Conservation (phyloP, 2,797 vertebrate genomes). For the Bufotes viridis region DNA sequence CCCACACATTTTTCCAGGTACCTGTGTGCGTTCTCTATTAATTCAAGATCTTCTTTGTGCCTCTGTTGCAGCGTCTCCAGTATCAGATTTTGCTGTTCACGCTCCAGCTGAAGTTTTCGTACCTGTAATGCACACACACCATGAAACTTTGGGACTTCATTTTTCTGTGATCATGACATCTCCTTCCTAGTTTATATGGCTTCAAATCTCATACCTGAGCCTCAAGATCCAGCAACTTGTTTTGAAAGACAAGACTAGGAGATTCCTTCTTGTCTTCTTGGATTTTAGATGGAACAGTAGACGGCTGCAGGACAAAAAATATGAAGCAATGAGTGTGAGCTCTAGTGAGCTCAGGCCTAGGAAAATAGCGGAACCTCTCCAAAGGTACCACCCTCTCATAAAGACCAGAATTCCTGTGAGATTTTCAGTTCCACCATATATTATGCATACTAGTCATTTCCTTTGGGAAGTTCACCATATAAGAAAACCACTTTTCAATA, state of each 20-base stretch:
- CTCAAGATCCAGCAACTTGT: slow-evolving; percentile 80
- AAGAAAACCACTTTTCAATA: too few relatives aligned
- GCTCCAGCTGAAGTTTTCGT: slow-evolving; percentile 81
- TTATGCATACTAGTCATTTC: too few relatives aligned
- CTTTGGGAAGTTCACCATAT: too few relatives aligned
- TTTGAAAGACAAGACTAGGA: slow-evolving; percentile 72
- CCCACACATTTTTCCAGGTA: slow-evolving; percentile 62
- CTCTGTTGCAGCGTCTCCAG: slow-evolving; percentile 80
- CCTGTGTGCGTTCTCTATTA: slow-evolving; percentile 84
- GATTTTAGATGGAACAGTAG: not conserved
- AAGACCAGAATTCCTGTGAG: too few relatives aligned
- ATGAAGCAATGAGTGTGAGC: not conserved
- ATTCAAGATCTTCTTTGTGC: slow-evolving; percentile 83
- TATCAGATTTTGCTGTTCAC: slow-evolving; percentile 78
- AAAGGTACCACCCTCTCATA: too few relatives aligned
- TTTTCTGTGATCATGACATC: not conserved
- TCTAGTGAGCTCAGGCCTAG: not conserved
- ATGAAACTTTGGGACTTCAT: not conserved
- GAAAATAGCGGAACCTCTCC: not conserved
- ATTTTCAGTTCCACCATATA: too few relatives aligned
- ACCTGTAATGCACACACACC: slow-evolving; percentile 72
- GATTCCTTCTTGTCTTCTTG: slow-evolving; percentile 60
- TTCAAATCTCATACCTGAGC: slow-evolving; percentile 77
- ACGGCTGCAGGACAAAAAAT: not conserved
- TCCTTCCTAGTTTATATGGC: not conserved